Evolutionary conservation across 2,113 vertebrate genomes (phyloP), one percentile per base, ranked within the genome.

Genomic region (Mus spicilegus): DNA sequence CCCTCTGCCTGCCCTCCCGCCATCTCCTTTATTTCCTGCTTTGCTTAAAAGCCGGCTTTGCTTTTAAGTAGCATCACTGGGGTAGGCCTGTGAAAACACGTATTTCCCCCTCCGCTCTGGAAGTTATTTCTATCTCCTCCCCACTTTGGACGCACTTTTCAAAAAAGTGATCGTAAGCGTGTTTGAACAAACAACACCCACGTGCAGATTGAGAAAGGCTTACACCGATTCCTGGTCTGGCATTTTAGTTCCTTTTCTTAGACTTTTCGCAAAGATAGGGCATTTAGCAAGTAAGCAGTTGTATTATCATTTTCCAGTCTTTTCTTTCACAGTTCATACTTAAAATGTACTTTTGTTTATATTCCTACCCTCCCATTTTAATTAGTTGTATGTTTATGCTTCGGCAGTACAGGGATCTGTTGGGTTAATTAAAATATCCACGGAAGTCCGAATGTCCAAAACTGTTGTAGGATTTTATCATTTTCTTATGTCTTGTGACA

Each of bases 11-110:
- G 7, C n/a, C 46, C 96, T 97, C 96, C 97, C 95, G 97, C 97
- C 95, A 97, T 97, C 96, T 92, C 95, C 75, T 96, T 69, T 82
- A 82, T 91, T 96, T 95, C 91, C 92, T 93, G 91, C 93, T 80
- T 70, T 54, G 39, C 65, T 85, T 65, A 88, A 9, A 72, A 77
- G 49, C 14, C 63, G n/a, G 70, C 22, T 72, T 14, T 49, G 84
- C 17, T 42, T 42, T 42, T 42, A 10, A 93, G 42, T 42, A 85
- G 76, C 70, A 69, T 93, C n/a, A 22, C 1, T 3, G 78, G 95
- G 22, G 3, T 19, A 28, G 76, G 42, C 4, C 8, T 46, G 10
- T 72, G 72, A 30, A 54, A 28, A 86, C 65, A 16, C 67, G 10
- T n/a, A 5, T 1, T 42, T 2, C 17, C 39, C 11, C 28, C 86